These are phyloP conservation scores for Lophius americanus DNA, from an alignment of 2,797 vertebrate species.

Conservation along the genomic window DNA sequence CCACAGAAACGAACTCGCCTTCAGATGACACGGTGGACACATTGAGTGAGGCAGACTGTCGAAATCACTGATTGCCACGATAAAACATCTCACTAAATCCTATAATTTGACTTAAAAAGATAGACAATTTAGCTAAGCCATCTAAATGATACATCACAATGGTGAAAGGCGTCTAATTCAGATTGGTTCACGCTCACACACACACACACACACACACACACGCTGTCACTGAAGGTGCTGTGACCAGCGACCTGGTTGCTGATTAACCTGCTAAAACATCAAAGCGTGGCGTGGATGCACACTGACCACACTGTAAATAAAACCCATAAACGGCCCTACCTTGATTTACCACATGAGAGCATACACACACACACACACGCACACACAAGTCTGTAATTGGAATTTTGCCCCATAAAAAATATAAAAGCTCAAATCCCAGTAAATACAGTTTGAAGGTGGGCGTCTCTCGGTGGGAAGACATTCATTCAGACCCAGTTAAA, in stretches of 20 bases:
- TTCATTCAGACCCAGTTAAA: conserved; percentile 58
- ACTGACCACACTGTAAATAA: conserved; percentile 22
- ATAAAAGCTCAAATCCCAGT: conserved; percentile 37
- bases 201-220: neutral
- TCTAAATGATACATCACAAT: conserved; percentile 28
- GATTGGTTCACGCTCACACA: neutral
- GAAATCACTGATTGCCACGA: conserved; percentile 19
- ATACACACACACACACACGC: neutral
- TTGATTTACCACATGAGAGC: conserved; percentile 10
- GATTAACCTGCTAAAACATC: conserved; percentile 51
- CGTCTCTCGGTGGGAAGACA: conserved; percentile 33
- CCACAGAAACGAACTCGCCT: neutral
- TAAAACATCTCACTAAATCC: conserved; percentile 12
- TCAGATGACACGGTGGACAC: neutral
- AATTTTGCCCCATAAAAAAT: neutral
- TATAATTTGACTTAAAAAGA: conserved; percentile 42
- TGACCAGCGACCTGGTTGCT: conserved; percentile 36
- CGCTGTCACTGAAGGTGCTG: neutral
- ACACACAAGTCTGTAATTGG: conserved; percentile 2
- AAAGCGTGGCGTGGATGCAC: conserved; percentile 38
- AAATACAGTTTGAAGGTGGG: conserved; percentile 41
- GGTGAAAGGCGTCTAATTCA: conserved; percentile 18
- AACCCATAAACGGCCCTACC: conserved; percentile 17
- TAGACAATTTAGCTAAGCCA: conserved; percentile 1
- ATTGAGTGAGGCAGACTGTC: neutral